phyloP scores from a whole-genome alignment of 1,140 invertebrate species.

The Yoshiicerus persimilis region DNA sequence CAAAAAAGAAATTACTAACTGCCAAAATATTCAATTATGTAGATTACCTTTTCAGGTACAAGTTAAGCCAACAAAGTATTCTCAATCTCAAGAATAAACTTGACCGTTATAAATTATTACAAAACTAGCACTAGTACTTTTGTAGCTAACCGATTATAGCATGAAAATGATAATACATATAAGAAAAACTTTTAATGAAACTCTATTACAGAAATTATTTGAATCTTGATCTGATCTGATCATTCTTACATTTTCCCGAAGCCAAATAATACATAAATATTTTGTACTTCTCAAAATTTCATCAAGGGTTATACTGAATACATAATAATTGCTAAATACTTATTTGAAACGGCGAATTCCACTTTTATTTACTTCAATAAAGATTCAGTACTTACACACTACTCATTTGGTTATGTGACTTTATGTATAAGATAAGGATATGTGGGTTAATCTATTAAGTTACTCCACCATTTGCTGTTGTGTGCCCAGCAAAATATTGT shows the following conservation, averaged over 20 bases:
- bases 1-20: not conserved
- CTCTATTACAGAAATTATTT: not conserved
- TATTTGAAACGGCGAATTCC: too few relatives aligned
- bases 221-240: not conserved
- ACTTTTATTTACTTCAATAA: too few relatives aligned
- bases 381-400: too few relatives aligned
- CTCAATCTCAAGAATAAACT: not conserved
- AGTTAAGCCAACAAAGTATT: not conserved
- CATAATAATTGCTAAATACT: too few relatives aligned
- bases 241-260: not conserved
- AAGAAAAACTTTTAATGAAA: not conserved
- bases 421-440: too few relatives aligned
- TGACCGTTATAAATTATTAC: not conserved
- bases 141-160: not conserved
- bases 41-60: not conserved
- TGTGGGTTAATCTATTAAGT: too few relatives aligned
- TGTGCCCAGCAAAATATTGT: too few relatives aligned
- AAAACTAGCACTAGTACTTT: not conserved
- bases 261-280: too few relatives aligned
- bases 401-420: too few relatives aligned
- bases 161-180: not conserved
- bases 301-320: too few relatives aligned
- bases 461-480: too few relatives aligned
- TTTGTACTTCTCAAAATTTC: too few relatives aligned
- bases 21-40: not conserved